Evolutionary conservation across 2,113 vertebrate species (phyloP), one percentile per base, ranked within the genome.

Genomic region (Zosterops borbonicus): DNA sequence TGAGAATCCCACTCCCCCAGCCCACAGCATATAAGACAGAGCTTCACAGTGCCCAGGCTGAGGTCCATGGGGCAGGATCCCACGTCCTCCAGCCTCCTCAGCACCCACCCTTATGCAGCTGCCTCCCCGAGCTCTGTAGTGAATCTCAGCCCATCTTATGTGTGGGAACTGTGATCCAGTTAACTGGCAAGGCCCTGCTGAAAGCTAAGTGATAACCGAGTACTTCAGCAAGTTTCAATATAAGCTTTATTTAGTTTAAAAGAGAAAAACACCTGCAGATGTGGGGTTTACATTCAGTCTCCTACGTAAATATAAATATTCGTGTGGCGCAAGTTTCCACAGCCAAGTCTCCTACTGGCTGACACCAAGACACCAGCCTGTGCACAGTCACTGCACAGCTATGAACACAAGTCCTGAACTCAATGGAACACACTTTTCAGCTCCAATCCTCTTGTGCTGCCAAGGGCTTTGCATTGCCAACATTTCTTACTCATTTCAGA

Each of bases 291-390:
- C 60, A 58, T 65, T 75, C 78, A 41, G 23, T 75, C 53, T 82
- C 65, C 37, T 42, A 4, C 0, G 0, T 23, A 75, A 41, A 31
- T 56, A 89, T 46, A 52, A 75, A 22, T 41, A 76, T n/a, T 56
- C 0, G 0, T 1, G 5, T 23, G 7, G 39, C 22, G 33, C 12
- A 14, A 0, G 0, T 29, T 59, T 63, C 49, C 77, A 29, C 0
- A 85, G 41, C 39, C 63, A 63, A 59, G 33, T 55, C 31, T 83
- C 49, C 59, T 47, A 1, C 2, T 37, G 78, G 70, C 70, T 76
- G 59, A 25, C 25, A 73, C 9, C 55, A 80, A 42, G 58, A 29
- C 67, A 52, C 29, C 74, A 33, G 33, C 11, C 50, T 28, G 23
- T 5, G 44, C 0, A 0, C 0, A 39, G 67, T 9, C 75, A 35